A percentile compares a stretch with the other conserved stretches of the same genome.
Evolutionary conservation across 1,140 invertebrate species (phyloP).

Genomic region (Lepidurus apus): DNA sequence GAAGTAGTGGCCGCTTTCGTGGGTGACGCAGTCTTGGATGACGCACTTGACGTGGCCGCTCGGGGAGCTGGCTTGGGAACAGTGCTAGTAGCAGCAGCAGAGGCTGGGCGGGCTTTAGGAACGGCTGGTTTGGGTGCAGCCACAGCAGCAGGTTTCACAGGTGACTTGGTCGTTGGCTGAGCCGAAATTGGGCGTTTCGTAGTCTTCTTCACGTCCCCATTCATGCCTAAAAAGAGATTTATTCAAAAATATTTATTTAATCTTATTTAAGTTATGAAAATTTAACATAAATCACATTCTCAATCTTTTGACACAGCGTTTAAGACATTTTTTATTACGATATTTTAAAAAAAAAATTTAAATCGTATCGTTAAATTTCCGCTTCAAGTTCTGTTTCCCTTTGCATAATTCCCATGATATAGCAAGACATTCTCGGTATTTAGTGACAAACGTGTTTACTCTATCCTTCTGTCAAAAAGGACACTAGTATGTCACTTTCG

Average conservation of each 20-base stretch:
- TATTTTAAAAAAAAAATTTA: neutral
- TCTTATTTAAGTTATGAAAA: neutral
- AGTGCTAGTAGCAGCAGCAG: neutral
- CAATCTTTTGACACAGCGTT: neutral
- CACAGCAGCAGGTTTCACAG: slow-evolving; percentile 20
- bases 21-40: neutral
- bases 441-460: too few relatives aligned
- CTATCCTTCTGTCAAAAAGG: too few relatives aligned
- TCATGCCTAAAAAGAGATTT: neutral
- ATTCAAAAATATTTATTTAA: neutral
- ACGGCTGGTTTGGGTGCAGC: slow-evolving; percentile 22
- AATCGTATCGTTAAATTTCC: neutral
- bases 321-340: too few relatives aligned
- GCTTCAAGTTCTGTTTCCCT: neutral
- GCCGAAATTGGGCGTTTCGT: slow-evolving; percentile 16
- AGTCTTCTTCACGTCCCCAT: slow-evolving; percentile 1
- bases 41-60: neutral
- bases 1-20: slow-evolving; percentile 24
- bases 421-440: too few relatives aligned
- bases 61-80: neutral
- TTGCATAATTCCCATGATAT: too few relatives aligned
- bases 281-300: neutral
- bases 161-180: slow-evolving; percentile 18
- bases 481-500: too few relatives aligned
- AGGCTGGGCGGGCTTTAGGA: neutral